Evolutionary conservation across 2,113 vertebrate species (phyloP).

Genomic region (Malurus alboscapulatus): DNA sequence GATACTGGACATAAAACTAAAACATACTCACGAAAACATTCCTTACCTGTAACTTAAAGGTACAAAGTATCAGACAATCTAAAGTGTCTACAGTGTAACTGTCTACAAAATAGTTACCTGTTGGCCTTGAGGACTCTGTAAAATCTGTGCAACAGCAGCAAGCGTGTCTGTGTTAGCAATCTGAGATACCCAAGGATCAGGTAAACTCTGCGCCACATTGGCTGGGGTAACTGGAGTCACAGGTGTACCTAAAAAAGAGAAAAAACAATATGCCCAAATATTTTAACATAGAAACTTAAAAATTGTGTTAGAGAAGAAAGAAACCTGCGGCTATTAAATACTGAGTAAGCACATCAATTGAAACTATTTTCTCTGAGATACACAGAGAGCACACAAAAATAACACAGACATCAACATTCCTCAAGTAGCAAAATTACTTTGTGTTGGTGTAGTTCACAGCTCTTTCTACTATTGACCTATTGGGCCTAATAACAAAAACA

Average conservation of each 20-base stretch:
- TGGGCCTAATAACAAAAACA: not conserved
- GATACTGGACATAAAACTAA: not conserved
- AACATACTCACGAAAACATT: not conserved
- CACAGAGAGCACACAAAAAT: not conserved
- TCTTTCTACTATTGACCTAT: not conserved
- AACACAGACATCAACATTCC: not conserved
- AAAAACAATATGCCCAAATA: not conserved
- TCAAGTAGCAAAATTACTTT: not conserved
- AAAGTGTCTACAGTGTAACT: not conserved
- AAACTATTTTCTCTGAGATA: not conserved
- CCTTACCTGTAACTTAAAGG: not conserved
- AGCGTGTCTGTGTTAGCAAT: conserved; percentile 96
- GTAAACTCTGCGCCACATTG: conserved; percentile 88
- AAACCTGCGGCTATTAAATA: not conserved
- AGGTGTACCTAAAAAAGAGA: conserved; percentile 83
- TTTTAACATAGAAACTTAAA: not conserved
- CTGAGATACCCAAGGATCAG: conserved; percentile 96
- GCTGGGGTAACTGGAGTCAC: conserved; percentile 96
- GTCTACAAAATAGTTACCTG: conserved; percentile 80
- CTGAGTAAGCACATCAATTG: not conserved
- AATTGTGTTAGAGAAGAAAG: not conserved
- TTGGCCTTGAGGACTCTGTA: conserved; percentile 97
- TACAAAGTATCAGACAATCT: not conserved
- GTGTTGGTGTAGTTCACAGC: not conserved
- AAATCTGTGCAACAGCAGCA: conserved; percentile 94